A percentile compares a stretch with the other conserved stretches of the same genome.
phyloP scores from a whole-genome alignment of 2,797 vertebrate genomes.

The Etheostoma perlongum region DNA sequence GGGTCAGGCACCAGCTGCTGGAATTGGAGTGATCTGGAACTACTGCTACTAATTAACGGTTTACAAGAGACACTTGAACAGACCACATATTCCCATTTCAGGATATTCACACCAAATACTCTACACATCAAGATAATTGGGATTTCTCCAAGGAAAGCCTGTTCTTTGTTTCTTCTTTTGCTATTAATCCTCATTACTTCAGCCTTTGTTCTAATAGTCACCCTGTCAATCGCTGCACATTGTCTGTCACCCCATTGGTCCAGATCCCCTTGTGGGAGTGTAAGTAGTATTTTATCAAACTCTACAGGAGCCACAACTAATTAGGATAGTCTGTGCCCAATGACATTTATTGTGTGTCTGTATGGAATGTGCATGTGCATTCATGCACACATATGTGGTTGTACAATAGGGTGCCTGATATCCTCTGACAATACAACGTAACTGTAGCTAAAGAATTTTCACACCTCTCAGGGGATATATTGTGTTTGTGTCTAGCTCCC shows the following conservation, averaged over 20 bases:
- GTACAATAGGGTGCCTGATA: constrained; percentile 20
- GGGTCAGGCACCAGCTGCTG: constrained; percentile 58
- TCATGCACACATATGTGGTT: constrained; percentile 7
- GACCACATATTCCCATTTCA: constrained; percentile 26
- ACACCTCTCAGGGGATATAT: constrained; percentile 41
- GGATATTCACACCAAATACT: constrained; percentile 34
- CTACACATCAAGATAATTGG: constrained; percentile 41
- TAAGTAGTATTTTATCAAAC: constrained; percentile 31
- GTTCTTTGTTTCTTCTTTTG: constrained; percentile 30
- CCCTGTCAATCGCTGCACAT: constrained; percentile 41
- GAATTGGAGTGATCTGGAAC: constrained; percentile 35
- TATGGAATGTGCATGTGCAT: constrained; percentile 13
- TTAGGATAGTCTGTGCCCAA: constrained; percentile 18
- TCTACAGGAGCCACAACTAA: constrained; percentile 22
- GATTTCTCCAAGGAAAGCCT: constrained; percentile 31
- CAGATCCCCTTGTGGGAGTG: not conserved
- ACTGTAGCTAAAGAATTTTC: constrained; percentile 47
- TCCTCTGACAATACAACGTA: constrained; percentile 34
- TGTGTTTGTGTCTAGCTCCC: constrained; percentile 15
- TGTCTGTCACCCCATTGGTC: constrained; percentile 6
- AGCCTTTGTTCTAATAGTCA: constrained; percentile 34
- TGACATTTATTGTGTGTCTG: constrained; percentile 14
- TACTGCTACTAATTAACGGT: constrained; percentile 40
- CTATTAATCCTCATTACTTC: constrained; percentile 45
- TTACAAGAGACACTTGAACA: constrained; percentile 15